Evolutionary conservation across 2,888 invertebrate genomes (phyloP).

Genomic region (Agriopis leucophaearia): DNA sequence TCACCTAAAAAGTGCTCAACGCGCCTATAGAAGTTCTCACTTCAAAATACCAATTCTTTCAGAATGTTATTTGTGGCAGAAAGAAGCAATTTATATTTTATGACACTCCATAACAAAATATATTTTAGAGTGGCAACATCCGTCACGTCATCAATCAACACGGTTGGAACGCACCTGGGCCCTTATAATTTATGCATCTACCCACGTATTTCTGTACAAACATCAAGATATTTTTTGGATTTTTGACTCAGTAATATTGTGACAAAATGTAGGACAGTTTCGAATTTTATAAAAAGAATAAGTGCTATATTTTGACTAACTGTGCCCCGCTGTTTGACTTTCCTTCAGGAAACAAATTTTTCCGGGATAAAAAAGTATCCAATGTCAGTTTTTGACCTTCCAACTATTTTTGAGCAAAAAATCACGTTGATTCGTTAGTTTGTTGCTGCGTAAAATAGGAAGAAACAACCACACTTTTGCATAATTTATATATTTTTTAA

Average conservation of each 20-base stretch:
- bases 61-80: not conserved
- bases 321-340: too few relatives aligned
- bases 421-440: too few relatives aligned
- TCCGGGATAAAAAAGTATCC: too few relatives aligned
- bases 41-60: not conserved
- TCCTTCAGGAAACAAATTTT: too few relatives aligned
- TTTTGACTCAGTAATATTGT: not conserved
- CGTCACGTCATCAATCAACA: slow-evolving; percentile 40
- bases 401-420: too few relatives aligned
- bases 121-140: slow-evolving; percentile 35
- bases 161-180: slow-evolving; percentile 32
- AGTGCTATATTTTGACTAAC: too few relatives aligned
- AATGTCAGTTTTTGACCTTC: too few relatives aligned
- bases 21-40: too few relatives aligned
- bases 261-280: not conserved
- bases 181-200: slow-evolving; percentile 31
- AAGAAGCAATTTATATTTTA: slow-evolving; percentile 7
- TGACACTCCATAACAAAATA: slow-evolving; percentile 22
- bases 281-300: not conserved
- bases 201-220: slow-evolving; percentile 14
- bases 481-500: too few relatives aligned
- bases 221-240: slow-evolving; percentile 21
- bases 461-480: too few relatives aligned
- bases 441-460: too few relatives aligned
- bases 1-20: too few relatives aligned